phyloP scores from a whole-genome alignment of 2,888 invertebrate genomes.

The Heliconius sara region DNA sequence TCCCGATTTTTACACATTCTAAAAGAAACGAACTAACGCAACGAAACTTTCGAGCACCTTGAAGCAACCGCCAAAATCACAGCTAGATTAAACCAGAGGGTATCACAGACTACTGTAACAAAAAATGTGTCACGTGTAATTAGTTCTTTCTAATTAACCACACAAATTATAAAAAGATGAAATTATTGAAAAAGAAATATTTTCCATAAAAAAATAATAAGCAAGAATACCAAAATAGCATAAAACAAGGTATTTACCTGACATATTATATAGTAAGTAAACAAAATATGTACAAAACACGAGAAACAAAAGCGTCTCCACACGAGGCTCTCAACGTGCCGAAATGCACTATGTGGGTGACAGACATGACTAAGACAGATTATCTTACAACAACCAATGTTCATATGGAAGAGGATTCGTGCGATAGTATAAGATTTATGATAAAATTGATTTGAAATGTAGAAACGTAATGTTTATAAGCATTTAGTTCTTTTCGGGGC shows the following conservation, averaged over 20 bases:
- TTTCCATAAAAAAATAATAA: too few species aligned
- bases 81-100: too few species aligned
- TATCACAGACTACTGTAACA: too few species aligned
- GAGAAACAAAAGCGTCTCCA: slow-evolving; percentile 53
- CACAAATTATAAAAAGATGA: too few species aligned
- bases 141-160: too few species aligned
- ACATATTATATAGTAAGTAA: slow-evolving; percentile 5
- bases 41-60: too few species aligned
- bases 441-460: neutral
- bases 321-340: slow-evolving; percentile 66
- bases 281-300: neutral
- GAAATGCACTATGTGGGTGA: slow-evolving; percentile 64
- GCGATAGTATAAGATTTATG: neutral
- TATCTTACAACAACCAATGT: slow-evolving; percentile 56
- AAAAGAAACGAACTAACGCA: neutral
- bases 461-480: too few species aligned
- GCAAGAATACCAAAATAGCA: neutral
- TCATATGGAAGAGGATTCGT: slow-evolving; percentile 52
- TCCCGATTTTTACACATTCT: neutral
- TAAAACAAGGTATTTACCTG: neutral
- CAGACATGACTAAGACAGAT: slow-evolving; percentile 71
- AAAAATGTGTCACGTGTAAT: too few species aligned
- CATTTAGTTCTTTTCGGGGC: too few species aligned
- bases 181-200: too few species aligned
- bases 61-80: too few species aligned